Evolutionary conservation across 2,113 vertebrate species (phyloP).

Genomic region (Cnemophilus loriae): DNA sequence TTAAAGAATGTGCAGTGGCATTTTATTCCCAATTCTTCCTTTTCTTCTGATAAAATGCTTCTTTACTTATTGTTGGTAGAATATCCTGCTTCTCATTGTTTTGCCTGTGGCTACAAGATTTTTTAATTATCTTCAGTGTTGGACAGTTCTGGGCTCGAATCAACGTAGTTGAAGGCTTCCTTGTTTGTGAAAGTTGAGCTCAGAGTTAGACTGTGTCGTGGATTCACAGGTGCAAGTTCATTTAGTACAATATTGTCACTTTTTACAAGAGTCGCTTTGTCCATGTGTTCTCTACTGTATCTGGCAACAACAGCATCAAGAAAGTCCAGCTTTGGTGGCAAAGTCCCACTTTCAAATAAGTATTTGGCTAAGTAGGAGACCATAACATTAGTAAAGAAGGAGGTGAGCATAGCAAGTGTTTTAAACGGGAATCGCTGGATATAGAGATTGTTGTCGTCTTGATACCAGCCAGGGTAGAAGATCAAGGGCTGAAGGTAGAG

Average conservation of each 20-base stretch:
- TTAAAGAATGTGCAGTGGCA: conserved; percentile 10
- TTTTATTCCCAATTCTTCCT: background rate
- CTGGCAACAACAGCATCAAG: conserved; percentile 91
- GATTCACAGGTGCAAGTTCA: conserved; percentile 87
- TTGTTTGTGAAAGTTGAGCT: conserved; percentile 87
- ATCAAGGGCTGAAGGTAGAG: conserved; percentile 90
- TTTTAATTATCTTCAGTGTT: conserved; percentile 74
- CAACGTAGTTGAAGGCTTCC: conserved; percentile 81
- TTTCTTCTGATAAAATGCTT: conserved; percentile 32
- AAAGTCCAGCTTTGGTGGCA: conserved; percentile 91
- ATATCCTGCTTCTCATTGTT: background rate
- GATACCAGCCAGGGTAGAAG: conserved; percentile 87
- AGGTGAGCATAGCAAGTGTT: conserved; percentile 87
- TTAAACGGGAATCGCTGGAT: conserved; percentile 94
- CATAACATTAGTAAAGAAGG: conserved; percentile 85
- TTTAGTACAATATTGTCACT: conserved; percentile 91
- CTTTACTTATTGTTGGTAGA: conserved; percentile 7
- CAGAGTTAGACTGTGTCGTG: conserved; percentile 76
- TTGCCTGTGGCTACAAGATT: background rate
- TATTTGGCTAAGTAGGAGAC: conserved; percentile 91
- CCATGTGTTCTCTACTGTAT: conserved; percentile 95
- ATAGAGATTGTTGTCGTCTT: conserved; percentile 77
- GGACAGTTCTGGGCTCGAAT: conserved; percentile 84
- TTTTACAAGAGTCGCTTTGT: conserved; percentile 90
- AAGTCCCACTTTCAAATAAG: conserved; percentile 90